These are phyloP conservation scores for Holcopasites calliopsidis DNA, from an alignment of 1,140 invertebrate genomes.

Conservation along the genomic window DNA sequence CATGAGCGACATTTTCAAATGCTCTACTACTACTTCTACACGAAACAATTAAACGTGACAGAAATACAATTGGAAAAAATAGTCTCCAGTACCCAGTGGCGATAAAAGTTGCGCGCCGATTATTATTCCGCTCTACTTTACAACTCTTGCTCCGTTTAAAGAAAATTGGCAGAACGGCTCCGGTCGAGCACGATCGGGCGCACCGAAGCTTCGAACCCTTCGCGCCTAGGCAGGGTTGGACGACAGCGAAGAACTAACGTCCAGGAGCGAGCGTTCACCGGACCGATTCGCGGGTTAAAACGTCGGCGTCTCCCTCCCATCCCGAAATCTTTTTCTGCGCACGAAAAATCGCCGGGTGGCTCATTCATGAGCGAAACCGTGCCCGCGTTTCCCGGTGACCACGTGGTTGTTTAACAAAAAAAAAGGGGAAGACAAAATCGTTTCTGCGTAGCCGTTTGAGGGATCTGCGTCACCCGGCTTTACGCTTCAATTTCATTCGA, in stretches of 20 bases:
- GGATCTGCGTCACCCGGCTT: conserved; percentile 12
- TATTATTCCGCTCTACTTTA: neutral
- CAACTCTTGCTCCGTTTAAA: too few species aligned
- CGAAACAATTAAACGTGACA: neutral
- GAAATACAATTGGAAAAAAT: neutral
- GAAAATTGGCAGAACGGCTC: too few species aligned
- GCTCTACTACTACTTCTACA: neutral
- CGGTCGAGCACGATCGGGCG: neutral
- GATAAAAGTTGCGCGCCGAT: neutral
- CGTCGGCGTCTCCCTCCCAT: neutral
- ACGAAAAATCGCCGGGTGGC: conserved; percentile 16
- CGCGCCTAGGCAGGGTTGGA: too few species aligned
- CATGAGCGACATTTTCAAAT: conserved; percentile 66
- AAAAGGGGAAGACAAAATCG: neutral
- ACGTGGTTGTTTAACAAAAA: neutral
- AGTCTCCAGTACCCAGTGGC: neutral
- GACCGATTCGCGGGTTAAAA: conserved; percentile 41
- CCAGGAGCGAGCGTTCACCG: conserved; percentile 13
- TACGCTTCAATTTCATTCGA: too few species aligned
- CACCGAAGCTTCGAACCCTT: neutral
- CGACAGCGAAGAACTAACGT: conserved; percentile 40
- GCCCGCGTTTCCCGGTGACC: neutral
- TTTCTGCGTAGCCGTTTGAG: neutral
- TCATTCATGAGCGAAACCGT: conserved; percentile 41
- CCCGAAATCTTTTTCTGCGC: conserved; percentile 18